These are phyloP conservation scores for Furcifer pardalis DNA, from an alignment of 2,797 vertebrate genomes.

Conservation along the genomic window DNA sequence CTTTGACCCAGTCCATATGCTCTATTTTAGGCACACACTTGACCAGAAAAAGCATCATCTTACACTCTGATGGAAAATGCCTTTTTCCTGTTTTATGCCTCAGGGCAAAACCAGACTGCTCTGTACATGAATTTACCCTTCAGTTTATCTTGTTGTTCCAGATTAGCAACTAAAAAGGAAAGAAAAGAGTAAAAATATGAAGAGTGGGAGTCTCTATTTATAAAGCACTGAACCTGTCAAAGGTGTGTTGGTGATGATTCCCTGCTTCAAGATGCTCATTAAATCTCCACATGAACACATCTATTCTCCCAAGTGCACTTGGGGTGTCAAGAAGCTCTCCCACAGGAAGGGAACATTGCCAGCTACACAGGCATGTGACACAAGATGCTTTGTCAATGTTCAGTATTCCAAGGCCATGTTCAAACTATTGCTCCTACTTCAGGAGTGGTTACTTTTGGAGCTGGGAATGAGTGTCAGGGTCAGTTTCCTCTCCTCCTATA, in stretches of 20 bases:
- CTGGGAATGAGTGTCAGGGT: neutral
- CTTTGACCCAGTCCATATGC: neutral
- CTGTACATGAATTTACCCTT: too few relatives aligned
- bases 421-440: neutral
- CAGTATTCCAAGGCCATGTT: neutral
- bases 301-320: constrained; percentile 43
- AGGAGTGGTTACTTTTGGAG: neutral
- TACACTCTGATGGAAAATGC: neutral
- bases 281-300: constrained; percentile 74
- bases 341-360: neutral
- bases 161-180: constrained; percentile 8
- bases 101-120: neutral
- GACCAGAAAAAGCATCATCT: neutral
- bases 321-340: constrained; percentile 37
- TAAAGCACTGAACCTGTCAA: constrained; percentile 73
- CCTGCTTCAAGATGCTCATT: constrained; percentile 81
- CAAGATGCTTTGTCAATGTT: neutral
- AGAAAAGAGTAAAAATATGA: constrained; percentile 11
- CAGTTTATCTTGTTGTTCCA: constrained; percentile 21
- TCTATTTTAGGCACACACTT: neutral
- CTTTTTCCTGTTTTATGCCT: neutral
- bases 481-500: neutral
- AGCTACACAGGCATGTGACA: accelerated
- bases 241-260: constrained; percentile 74
- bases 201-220: constrained; percentile 53